phyloP scores from a whole-genome alignment of 2,888 invertebrate species.

The Thysanoteuthis rhombus region DNA sequence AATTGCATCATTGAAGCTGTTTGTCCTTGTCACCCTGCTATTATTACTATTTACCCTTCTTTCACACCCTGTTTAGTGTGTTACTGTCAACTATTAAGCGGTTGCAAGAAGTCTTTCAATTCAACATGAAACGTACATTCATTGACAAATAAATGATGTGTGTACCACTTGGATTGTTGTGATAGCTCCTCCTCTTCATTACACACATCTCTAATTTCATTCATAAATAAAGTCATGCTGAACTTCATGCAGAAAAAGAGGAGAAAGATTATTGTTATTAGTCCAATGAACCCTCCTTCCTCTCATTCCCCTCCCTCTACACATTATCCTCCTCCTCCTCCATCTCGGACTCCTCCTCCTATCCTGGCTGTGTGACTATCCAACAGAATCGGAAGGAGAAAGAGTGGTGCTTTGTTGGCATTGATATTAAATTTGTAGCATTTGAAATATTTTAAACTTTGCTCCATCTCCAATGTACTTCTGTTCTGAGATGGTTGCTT shows the following conservation, averaged over 20 bases:
- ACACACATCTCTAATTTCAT: neutral
- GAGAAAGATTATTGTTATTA: no score
- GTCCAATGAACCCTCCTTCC: constrained; percentile 12
- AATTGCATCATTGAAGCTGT: constrained; percentile 15
- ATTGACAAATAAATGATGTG: neutral
- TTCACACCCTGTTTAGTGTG: constrained; percentile 19
- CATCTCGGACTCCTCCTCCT: no score
- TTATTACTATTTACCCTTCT: constrained; percentile 14
- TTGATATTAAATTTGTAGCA: neutral
- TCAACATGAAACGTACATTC: neutral
- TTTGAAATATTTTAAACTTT: neutral
- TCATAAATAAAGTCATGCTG: neutral
- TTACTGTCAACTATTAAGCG: neutral
- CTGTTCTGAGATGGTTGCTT: neutral
- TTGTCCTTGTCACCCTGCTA: constrained; percentile 12
- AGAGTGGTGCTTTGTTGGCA: neutral
- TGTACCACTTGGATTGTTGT: neutral
- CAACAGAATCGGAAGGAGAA: neutral
- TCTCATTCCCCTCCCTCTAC: neutral
- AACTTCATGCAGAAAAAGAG: neutral
- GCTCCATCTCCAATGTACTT: neutral
- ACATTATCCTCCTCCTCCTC: neutral
- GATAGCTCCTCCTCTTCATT: constrained; percentile 12
- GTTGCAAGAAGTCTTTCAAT: constrained; percentile 32
- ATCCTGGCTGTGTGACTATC: neutral